Base-by-base conservation (phyloP, 1,140 invertebrate genomes). In the Bradysia coprophila region DNA sequence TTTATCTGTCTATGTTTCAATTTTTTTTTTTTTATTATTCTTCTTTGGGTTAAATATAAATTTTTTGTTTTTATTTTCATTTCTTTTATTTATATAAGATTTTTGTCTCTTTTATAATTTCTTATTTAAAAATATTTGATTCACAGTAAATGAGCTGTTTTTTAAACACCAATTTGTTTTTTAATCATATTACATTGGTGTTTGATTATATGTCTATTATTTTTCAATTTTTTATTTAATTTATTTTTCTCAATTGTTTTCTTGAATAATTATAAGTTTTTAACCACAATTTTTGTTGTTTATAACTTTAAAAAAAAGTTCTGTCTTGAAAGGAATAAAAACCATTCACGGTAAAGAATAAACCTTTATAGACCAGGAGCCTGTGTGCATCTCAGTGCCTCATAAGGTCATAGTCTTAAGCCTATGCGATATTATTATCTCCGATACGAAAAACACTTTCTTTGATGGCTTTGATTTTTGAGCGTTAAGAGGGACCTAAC, bases 141-240 rank as follows among this genome's bases (percentile, higher is more conserved):
- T 40, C 38, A 40, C 38, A 40, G 38, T 40, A 40, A 40, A 40
- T 40, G 38, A 40, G 38, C 38, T 40, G 38, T 38, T 11, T 38
- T 13, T 8, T 28, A 28, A 28, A 28, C 24, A 28, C 24, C 24
- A 28, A 28, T 28, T 28, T 13, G n/a, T n/a, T 10, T 32, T 32
- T 32, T n/a, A 32, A 32, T 32, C 9, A 32, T 32, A 32, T 15
- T 6, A 37, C 6, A 10, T 37, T 37, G 34, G 18, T 37, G 34
- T 37, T 37, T 37, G 18, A 10, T 19, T 37, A 8, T 28, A 28
- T 28, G 6, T 28, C 13, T 8, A 28, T 13, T 28, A 28, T 28
- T 8, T 28, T 8, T 8, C 13, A 28, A 28, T 28, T 8, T 28
- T 28, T 8, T 8, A 28, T 28, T 6, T 28, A 8, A 28, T 28